Percentiles rank a stretch among this genome's conserved stretches.
These are phyloP conservation scores for Trachelus troglodyta DNA, from an alignment of 2,888 invertebrate genomes.

Conservation along the genomic window DNA sequence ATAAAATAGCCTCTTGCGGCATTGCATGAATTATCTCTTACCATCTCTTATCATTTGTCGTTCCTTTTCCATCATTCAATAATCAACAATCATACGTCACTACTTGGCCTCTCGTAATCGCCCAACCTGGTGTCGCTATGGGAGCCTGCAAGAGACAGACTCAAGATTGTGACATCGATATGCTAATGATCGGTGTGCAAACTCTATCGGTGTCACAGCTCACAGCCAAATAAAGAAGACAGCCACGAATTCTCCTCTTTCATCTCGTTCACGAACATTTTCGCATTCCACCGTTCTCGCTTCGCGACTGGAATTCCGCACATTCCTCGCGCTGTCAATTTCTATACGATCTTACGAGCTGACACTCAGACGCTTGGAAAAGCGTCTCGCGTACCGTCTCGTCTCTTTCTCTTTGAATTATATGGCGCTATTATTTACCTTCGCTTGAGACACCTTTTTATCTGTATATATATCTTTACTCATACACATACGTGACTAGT, in stretches of 20 bases:
- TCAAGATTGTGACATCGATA: conserved; percentile 6
- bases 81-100: neutral
- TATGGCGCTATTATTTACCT: neutral
- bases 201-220: conserved; percentile 7
- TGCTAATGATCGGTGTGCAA: conserved; percentile 10
- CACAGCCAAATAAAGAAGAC: conserved; percentile 19
- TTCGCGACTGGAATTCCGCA: neutral
- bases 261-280: neutral
- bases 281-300: neutral
- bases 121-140: neutral
- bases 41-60: neutral
- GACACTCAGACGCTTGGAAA: neutral
- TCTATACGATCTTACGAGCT: neutral
- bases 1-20: neutral
- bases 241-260: conserved; percentile 4
- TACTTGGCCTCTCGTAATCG: neutral
- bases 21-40: neutral
- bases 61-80: neutral
- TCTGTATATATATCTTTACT: neutral
- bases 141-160: neutral
- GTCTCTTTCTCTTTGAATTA: neutral
- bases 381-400: neutral
- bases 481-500: neutral
- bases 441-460: neutral
- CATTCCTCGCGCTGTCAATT: neutral